A percentile compares a stretch with the other conserved stretches of the same genome.
Evolutionary conservation across 2,113 vertebrate species (phyloP).

Genomic region (Brachypodius melanocephalos): DNA sequence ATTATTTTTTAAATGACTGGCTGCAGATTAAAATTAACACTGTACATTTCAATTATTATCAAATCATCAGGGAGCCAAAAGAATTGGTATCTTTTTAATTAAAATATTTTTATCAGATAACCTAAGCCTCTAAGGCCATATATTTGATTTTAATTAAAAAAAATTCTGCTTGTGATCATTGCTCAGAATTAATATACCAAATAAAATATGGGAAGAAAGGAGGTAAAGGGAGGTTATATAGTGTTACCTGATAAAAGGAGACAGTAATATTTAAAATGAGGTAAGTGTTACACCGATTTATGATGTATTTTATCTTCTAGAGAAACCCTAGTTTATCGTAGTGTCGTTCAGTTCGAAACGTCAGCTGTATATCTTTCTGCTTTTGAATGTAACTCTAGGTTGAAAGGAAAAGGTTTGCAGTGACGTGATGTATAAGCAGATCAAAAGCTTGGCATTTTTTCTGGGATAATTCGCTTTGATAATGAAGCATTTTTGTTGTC

Average conservation of each 20-base stretch:
- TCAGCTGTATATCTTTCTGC: conserved; percentile 79
- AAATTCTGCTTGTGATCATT: conserved; percentile 77
- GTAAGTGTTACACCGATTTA: conserved; percentile 87
- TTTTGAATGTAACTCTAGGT: conserved; percentile 70
- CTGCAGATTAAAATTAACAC: conserved; percentile 45
- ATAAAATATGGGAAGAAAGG: conserved; percentile 80
- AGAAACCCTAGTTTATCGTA: conserved; percentile 79
- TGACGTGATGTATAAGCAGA: conserved; percentile 72
- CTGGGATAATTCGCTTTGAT: conserved; percentile 67
- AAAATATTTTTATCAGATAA: conserved; percentile 77
- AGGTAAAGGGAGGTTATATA: conserved; percentile 80
- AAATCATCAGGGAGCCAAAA: conserved; percentile 43
- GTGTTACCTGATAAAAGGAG: conserved; percentile 87
- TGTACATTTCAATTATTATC: conserved; percentile 49
- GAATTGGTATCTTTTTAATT: conserved; percentile 64
- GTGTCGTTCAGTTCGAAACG: conserved; percentile 76
- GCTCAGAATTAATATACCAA: conserved; percentile 78
- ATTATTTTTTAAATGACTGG: conserved; percentile 12
- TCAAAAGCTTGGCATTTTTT: conserved; percentile 76
- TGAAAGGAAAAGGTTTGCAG: conserved; percentile 77
- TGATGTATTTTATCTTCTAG: conserved; percentile 79
- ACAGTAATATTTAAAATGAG: conserved; percentile 87
- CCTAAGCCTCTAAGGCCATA: conserved; percentile 74
- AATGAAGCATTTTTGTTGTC: conserved; percentile 71
- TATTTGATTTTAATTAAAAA: conserved; percentile 80